These are phyloP conservation scores for Sporophila hypoxantha DNA, from an alignment of 2,113 vertebrate genomes.

Conservation along the genomic window DNA sequence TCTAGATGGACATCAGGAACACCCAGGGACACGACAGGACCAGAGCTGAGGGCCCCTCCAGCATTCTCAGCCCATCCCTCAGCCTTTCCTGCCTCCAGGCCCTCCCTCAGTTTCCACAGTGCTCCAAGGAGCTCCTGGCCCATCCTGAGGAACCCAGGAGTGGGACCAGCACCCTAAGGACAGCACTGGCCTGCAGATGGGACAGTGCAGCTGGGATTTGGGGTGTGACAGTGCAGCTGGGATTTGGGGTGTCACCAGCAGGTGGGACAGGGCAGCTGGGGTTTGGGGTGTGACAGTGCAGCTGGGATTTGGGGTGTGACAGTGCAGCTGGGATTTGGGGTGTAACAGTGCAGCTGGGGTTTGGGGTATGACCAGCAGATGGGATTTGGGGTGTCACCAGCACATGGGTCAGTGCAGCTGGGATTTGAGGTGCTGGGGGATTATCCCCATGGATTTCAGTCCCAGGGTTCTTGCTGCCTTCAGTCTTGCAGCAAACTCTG, in stretches of 20 bases:
- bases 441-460: not conserved
- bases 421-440: not conserved
- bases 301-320: not conserved
- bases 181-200: not conserved
- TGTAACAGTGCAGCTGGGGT: not conserved
- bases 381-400: not conserved
- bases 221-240: too few relatives aligned
- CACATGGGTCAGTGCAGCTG: not conserved
- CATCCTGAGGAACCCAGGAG: not conserved
- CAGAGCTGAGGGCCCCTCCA: not conserved
- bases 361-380: not conserved
- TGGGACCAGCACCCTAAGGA: not conserved
- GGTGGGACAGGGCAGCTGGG: too few relatives aligned
- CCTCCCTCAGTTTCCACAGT: not conserved
- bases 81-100: not conserved
- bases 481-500: not conserved
- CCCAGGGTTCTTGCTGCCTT: fast-evolving
- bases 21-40: too few relatives aligned
- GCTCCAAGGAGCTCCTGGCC: not conserved
- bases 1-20: too few relatives aligned
- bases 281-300: too few relatives aligned
- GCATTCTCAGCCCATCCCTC: not conserved
- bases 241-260: too few relatives aligned
- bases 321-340: not conserved
- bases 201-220: not conserved